These are phyloP conservation scores for Tipula confusa DNA, from an alignment of 2,888 invertebrate genomes.

Conservation along the genomic window DNA sequence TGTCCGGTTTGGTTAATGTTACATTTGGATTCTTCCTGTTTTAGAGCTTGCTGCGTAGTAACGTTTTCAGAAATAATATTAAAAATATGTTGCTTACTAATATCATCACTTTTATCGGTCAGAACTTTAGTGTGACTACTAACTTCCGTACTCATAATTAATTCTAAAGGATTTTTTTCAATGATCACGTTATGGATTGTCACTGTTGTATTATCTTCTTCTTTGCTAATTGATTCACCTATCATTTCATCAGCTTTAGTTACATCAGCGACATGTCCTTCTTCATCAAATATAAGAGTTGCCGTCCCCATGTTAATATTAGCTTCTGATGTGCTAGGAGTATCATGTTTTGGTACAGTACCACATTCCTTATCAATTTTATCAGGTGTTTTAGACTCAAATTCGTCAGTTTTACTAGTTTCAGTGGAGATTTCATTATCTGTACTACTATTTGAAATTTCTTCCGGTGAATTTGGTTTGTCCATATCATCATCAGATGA, in stretches of 20 bases:
- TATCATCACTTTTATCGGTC: too few species aligned
- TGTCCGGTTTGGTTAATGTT: neutral
- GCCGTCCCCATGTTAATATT: too few species aligned
- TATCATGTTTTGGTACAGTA: neutral
- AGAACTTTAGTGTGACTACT: neutral
- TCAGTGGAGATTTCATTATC: neutral
- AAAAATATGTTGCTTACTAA: too few species aligned
- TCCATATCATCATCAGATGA: neutral
- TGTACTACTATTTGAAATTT: neutral
- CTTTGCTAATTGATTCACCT: neutral
- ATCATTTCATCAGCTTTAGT: too few species aligned
- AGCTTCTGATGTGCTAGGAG: neutral
- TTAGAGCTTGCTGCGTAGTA: neutral
- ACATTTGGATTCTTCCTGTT: neutral
- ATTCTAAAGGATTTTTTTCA: neutral
- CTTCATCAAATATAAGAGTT: neutral
- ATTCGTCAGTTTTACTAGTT: neutral
- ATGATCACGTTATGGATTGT: neutral
- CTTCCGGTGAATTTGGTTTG: neutral
- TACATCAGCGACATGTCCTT: neutral
- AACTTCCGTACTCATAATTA: neutral
- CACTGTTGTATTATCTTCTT: neutral
- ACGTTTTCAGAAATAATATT: neutral
- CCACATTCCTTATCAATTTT: neutral
- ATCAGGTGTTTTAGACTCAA: neutral